Evolutionary conservation across 2,113 vertebrate genomes (phyloP).

Genomic region (Cephalopterus ornatus): DNA sequence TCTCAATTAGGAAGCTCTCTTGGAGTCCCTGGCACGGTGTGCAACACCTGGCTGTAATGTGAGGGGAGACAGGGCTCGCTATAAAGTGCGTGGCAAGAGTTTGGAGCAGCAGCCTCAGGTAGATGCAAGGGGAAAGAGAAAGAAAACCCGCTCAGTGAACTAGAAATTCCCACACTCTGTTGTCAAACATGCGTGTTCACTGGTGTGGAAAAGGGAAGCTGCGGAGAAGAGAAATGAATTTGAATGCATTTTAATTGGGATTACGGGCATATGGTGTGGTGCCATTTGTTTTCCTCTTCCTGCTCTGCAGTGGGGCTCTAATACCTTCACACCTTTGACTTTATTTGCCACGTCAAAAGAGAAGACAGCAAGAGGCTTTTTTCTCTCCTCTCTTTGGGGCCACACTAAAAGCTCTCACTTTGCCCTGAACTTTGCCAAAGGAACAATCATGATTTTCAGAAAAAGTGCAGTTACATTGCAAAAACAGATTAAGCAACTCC

Average conservation of each 20-base stretch:
- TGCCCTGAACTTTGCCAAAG: background rate
- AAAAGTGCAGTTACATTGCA: background rate
- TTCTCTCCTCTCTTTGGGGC: background rate
- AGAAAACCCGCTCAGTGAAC: conserved; percentile 47
- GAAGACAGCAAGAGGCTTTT: background rate
- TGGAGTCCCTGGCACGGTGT: background rate
- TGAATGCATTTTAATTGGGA: conserved; percentile 49
- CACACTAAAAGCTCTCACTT: background rate
- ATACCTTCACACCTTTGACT: conserved; percentile 43
- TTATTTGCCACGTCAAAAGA: conserved; percentile 14
- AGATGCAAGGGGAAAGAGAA: background rate
- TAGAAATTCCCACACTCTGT: conserved; percentile 59
- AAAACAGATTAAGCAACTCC: background rate
- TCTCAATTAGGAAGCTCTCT: background rate
- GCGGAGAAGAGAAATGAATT: conserved; percentile 25
- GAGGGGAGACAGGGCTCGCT: background rate
- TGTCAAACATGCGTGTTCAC: conserved; percentile 56
- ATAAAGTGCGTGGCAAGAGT: accelerated
- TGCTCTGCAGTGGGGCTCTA: conserved; percentile 19
- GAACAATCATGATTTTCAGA: background rate
- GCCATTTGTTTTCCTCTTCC: conserved; percentile 46
- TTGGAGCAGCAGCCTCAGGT: conserved; percentile 12
- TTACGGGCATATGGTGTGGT: background rate
- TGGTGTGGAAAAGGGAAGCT: conserved; percentile 50
- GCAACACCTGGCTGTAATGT: background rate